Percentiles rank a stretch among this genome's conserved stretches.
Evolutionary conservation across 2,113 vertebrate genomes (phyloP).

Genomic region (Dasyurus viverrinus): DNA sequence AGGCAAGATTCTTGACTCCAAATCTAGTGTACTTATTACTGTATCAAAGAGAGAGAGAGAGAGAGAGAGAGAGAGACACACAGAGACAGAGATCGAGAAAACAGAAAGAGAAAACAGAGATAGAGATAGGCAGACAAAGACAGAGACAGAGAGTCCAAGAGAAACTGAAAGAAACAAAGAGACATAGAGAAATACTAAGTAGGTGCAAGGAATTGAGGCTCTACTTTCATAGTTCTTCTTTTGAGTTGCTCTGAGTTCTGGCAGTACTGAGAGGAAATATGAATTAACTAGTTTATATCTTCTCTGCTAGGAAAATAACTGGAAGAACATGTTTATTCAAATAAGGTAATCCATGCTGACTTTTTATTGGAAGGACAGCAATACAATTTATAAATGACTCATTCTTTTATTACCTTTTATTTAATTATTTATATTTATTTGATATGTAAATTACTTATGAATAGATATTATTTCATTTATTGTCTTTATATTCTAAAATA

Average conservation of each 20-base stretch:
- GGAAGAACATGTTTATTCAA: neutral
- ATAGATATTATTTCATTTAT: neutral
- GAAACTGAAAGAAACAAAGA: too few relatives aligned
- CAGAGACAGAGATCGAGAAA: neutral
- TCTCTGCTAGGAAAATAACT: neutral
- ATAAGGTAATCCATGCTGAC: neutral
- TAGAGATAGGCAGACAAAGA: too few relatives aligned
- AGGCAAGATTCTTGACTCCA: neutral
- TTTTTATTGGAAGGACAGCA: neutral
- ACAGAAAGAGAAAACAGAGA: neutral
- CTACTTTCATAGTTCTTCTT: neutral
- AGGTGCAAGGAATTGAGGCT: neutral
- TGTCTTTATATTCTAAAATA: neutral
- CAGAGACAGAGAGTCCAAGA: neutral
- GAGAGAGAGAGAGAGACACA: too few relatives aligned
- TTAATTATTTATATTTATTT: neutral
- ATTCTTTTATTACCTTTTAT: neutral
- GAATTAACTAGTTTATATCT: neutral
- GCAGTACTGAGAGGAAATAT: neutral
- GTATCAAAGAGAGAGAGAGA: neutral
- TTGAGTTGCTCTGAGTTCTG: neutral
- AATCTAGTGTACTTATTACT: neutral
- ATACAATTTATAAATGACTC: neutral
- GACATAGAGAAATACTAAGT: neutral
- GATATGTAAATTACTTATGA: neutral